A percentile compares a stretch with the other conserved stretches of the same genome.
phyloP scores from a whole-genome alignment of 2,888 invertebrate species.

The Tetropium fuscum region DNA sequence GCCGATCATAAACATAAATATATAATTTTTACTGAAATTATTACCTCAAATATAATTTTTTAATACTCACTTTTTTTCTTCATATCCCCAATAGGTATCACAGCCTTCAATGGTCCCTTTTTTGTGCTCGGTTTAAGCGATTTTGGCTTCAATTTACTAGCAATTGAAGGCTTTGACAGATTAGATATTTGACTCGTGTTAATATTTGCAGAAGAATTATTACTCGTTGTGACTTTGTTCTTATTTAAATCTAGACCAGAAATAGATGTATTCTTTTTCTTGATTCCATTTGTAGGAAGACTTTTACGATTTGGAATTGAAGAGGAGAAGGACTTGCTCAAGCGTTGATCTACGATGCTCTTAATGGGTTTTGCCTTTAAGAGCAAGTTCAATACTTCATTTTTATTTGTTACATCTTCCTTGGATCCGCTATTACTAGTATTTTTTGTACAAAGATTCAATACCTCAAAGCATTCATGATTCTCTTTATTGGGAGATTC shows the following conservation, averaged over 20 bases:
- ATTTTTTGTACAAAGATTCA: slow-evolving; percentile 32
- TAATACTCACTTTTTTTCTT: slow-evolving; percentile 36
- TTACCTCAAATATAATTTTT: neutral
- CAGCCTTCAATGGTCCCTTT: slow-evolving; percentile 44
- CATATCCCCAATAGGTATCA: slow-evolving; percentile 48
- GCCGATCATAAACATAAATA: neutral
- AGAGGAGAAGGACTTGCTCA: slow-evolving; percentile 20
- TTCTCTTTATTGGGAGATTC: slow-evolving; percentile 24
- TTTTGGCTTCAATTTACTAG: slow-evolving; percentile 32
- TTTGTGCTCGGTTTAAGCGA: slow-evolving; percentile 14
- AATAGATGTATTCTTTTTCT: slow-evolving; percentile 25
- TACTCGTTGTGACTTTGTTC: slow-evolving; percentile 8
- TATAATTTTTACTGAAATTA: neutral
- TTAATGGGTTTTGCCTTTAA: slow-evolving; percentile 11
- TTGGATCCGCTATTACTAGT: slow-evolving; percentile 7
- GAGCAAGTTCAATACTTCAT: neutral
- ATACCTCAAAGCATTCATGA: slow-evolving; percentile 24
- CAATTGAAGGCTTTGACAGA: slow-evolving; percentile 7
- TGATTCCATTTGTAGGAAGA: slow-evolving; percentile 4
- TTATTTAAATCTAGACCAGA: slow-evolving; percentile 16
- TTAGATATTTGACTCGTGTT: slow-evolving; percentile 26
- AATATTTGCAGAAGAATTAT: slow-evolving; percentile 29
- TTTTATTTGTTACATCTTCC: neutral
- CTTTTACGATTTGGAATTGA: slow-evolving; percentile 5
- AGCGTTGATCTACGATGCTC: neutral